phyloP scores from a whole-genome alignment of 2,888 invertebrate species.

The Trisateles emortualis region DNA sequence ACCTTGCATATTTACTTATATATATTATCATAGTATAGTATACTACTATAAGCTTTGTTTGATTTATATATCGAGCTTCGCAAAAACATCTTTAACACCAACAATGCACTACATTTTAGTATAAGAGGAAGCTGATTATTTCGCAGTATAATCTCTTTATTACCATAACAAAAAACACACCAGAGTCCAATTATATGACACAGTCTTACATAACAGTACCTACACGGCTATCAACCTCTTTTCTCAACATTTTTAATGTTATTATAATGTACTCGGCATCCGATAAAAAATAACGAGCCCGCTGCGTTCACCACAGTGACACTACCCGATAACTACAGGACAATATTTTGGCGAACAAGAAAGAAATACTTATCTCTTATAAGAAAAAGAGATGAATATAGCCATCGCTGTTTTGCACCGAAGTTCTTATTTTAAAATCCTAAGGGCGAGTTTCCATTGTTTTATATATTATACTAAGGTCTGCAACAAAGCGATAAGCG shows the following conservation, averaged over 20 bases:
- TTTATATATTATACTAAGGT: neutral
- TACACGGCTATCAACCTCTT: slow-evolving; percentile 20
- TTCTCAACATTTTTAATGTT: slow-evolving; percentile 14
- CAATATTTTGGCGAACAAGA: slow-evolving; percentile 47
- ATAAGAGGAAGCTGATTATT: too few species aligned
- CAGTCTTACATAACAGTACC: neutral
- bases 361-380: neutral
- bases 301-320: slow-evolving; percentile 39
- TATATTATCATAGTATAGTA: too few species aligned
- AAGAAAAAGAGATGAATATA: neutral
- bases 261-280: slow-evolving; percentile 12
- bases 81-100: too few species aligned
- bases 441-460: slow-evolving; percentile 24
- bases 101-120: too few species aligned
- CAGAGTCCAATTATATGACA: neutral
- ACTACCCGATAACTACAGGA: slow-evolving; percentile 51
- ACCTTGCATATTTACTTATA: too few species aligned
- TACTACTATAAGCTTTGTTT: too few species aligned
- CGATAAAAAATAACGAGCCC: slow-evolving; percentile 29
- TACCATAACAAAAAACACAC: neutral
- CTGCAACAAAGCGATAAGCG: neutral
- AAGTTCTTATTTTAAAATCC: slow-evolving; percentile 11
- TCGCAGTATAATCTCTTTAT: neutral
- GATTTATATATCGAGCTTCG: too few species aligned
- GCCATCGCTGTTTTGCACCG: neutral